Base-by-base conservation (phyloP, 2,797 vertebrate species). In the Falco biarmicus region DNA sequence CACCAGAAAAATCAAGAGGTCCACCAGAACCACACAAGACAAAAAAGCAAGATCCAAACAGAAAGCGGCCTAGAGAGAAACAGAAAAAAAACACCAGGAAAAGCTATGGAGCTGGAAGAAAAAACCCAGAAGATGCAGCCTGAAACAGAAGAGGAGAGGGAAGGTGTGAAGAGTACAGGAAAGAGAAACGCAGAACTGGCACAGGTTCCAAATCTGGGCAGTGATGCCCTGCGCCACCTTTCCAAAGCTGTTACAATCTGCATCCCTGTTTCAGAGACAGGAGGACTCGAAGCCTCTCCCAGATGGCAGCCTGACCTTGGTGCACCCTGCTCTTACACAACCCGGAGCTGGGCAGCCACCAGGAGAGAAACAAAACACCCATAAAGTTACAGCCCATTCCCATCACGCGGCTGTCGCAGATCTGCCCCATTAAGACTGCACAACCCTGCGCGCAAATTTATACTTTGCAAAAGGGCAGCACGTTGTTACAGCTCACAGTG, bases 301-400 rank as follows among this genome's bases (percentile, higher is more conserved):
- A 86, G 60, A n/a, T n/a, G 89, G 87, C 79, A 65, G 83, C 15
- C 45, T 82, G 94, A 90, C 94, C 94, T 93, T 94, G 90, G 45
- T 50, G 86, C 87, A 59, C 80, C 59, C 87, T 57, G 68, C 70
- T 53, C 69, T 80, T 28, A 69, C 75, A 90, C 61, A 91, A 4
- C 64, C 60, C 75, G 47, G 78, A 31, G 47, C 61, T 0, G 11
- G 17, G 59, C 53, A 69, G 84, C 64, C 48, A 77, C 31, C 0
- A 3, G 88, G 37, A 84, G 57, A 66, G 77, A 51, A 83, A 60
- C 56, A 81, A 79, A 51, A 29, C 87, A 32, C 51, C 64, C 86
- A 31, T 15, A 17, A 66, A 56, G 47, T 61, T 37, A 13, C 63
- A 82, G 85, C 84, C 84, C 81, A 8, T n/a, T 25, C 82, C 77